Conservation (phyloP, 2,113 vertebrate species). For the Gallinago jamesoni region DNA sequence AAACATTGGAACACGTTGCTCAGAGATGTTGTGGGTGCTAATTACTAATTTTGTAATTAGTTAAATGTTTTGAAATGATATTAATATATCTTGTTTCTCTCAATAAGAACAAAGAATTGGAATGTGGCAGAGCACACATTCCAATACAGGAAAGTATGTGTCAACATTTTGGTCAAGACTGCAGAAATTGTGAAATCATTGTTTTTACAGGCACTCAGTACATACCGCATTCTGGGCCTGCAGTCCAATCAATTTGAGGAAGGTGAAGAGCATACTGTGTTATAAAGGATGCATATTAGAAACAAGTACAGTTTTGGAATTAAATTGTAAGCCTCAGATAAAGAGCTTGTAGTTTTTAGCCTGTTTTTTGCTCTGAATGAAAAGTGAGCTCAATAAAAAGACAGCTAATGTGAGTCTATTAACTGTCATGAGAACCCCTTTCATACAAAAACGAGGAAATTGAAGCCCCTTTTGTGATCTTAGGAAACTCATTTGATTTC, state of each 20-base stretch:
- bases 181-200: background rate
- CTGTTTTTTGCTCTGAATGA: background rate
- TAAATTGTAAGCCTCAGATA: background rate
- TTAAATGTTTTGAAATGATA: background rate
- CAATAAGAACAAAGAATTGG: background rate
- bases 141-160: background rate
- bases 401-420: background rate
- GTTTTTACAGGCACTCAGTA: background rate
- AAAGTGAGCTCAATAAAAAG: background rate
- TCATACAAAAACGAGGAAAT: background rate
- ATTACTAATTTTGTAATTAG: background rate
- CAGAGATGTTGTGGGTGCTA: background rate
- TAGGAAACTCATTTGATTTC: conserved; percentile 3
- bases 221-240: background rate
- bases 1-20: background rate
- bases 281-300: background rate
- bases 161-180: background rate
- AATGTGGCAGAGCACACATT: background rate
- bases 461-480: background rate
- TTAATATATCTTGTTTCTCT: background rate
- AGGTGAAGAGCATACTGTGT: background rate
- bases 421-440: background rate
- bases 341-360: background rate
- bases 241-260: background rate
- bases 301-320: background rate